Conservation (phyloP, 2,888 invertebrate species). For the Yponomeuta evonymella region DNA sequence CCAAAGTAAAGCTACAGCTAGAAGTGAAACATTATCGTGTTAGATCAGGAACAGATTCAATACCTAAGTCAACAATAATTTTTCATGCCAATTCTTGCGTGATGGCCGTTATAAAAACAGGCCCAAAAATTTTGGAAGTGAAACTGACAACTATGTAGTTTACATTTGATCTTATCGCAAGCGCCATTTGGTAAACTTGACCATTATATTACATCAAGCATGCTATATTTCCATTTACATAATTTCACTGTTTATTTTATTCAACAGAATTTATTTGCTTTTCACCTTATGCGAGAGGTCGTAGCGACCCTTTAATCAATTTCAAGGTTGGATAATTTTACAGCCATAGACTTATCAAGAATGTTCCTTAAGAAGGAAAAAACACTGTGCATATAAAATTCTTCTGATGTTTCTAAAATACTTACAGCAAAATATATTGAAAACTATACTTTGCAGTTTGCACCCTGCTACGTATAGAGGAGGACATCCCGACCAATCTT, state of each 20-base stretch:
- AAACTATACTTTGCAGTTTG: no score
- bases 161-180: conserved; percentile 6
- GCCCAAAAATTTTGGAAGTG: conserved; percentile 7
- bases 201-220: conserved; percentile 2
- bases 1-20: no score
- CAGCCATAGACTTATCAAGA: neutral
- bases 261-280: conserved; percentile 2
- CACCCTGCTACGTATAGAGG: no score
- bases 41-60: neutral
- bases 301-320: neutral
- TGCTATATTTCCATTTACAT: conserved; percentile 8
- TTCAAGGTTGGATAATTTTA: neutral
- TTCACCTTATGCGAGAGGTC: neutral
- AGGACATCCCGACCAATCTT: no score
- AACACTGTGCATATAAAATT: no score
- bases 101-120: conserved; percentile 31
- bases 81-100: conserved; percentile 20
- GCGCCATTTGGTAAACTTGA: conserved; percentile 9
- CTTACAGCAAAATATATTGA: no score
- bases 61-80: neutral
- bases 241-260: conserved; percentile 3
- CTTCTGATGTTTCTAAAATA: no score
- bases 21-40: no score
- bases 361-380: no score
- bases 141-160: conserved; percentile 6